Conservation (phyloP, 2,113 vertebrate genomes). For the Orycteropus afer region DNA sequence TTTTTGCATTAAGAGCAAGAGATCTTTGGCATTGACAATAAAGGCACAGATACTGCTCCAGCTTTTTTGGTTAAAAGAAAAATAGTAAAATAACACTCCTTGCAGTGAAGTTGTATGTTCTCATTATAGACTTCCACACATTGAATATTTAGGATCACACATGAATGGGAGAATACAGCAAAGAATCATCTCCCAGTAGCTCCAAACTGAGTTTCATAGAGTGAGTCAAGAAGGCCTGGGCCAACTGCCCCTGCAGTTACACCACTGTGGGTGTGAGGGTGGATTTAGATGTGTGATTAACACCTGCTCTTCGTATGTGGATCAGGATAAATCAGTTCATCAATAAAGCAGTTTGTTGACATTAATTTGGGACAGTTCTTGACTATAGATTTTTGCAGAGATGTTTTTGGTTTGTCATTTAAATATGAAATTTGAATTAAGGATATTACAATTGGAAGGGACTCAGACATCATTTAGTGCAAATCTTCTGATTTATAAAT, state of each 20-base stretch:
- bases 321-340: no score
- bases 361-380: neutral
- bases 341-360: neutral
- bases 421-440: neutral
- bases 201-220: neutral
- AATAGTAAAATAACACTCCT: neutral
- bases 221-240: neutral
- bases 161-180: neutral
- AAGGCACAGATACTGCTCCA: neutral
- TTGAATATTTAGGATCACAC: neutral
- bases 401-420: neutral
- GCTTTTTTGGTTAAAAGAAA: neutral
- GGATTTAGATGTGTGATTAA: neutral
- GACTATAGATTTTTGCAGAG: neutral
- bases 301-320: neutral
- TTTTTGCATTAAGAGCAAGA: neutral
- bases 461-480: neutral
- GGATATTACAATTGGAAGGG: neutral
- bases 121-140: neutral
- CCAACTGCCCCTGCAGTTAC: neutral
- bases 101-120: neutral
- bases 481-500: neutral
- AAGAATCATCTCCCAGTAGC: neutral
- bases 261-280: neutral
- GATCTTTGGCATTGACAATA: neutral